Conservation (phyloP, 1,140 invertebrate genomes). For the Centruroides sculpturatus region DNA sequence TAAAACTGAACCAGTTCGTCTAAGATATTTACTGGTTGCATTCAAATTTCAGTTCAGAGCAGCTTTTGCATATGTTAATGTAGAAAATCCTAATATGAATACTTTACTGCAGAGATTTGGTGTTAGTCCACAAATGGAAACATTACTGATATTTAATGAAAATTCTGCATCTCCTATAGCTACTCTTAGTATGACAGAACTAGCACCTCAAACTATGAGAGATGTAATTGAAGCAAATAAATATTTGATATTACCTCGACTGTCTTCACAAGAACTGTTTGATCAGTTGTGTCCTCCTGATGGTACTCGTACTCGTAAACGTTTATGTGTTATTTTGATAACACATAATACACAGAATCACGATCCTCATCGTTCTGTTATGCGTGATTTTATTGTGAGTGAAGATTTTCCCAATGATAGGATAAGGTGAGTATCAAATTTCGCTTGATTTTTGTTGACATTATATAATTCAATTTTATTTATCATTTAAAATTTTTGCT, state of each 20-base stretch:
- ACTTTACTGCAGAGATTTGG: slow-evolving; percentile 36
- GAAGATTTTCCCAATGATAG: slow-evolving; percentile 15
- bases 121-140: slow-evolving; percentile 61
- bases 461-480: too few species aligned
- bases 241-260: slow-evolving; percentile 67
- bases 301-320: slow-evolving; percentile 59
- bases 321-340: slow-evolving; percentile 73
- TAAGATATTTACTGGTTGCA: slow-evolving; percentile 76
- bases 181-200: slow-evolving; percentile 69
- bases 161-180: slow-evolving; percentile 63
- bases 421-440: not conserved
- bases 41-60: slow-evolving; percentile 69
- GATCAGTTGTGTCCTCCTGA: slow-evolving; percentile 79
- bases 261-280: slow-evolving; percentile 79
- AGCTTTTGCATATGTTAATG: slow-evolving; percentile 60
- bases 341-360: slow-evolving; percentile 43
- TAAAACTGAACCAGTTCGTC: slow-evolving; percentile 50
- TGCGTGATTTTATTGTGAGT: slow-evolving; percentile 43
- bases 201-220: slow-evolving; percentile 67
- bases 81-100: slow-evolving; percentile 18
- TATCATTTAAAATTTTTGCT: too few species aligned
- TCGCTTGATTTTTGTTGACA: too few species aligned
- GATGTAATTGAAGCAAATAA: slow-evolving; percentile 79
- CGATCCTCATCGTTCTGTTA: slow-evolving; percentile 27
- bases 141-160: slow-evolving; percentile 81